Evolutionary conservation across 2,888 invertebrate species (phyloP), one percentile per base, ranked within the genome.

Genomic region (Hyles lineata): DNA sequence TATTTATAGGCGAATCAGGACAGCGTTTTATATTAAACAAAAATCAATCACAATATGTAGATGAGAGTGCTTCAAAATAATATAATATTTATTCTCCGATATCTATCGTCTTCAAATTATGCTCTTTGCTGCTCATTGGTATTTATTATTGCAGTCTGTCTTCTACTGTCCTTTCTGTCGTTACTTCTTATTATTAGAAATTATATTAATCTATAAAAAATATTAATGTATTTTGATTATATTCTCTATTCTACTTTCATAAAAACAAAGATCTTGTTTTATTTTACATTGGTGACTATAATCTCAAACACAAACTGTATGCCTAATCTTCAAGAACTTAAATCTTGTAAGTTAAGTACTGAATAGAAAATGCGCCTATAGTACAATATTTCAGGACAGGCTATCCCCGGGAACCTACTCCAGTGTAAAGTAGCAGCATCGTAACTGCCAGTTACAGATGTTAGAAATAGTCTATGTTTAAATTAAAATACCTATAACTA

Each of bases 1-100:
- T 43, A 29, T 29, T 29, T 61, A 61, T 29, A 25, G 29, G 35
- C 35, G 67, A 67, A 67, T 67, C 17, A 23, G 25, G 67, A 23
- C 67, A 67, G 67, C 67, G 67, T 50, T 67, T 67, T 67, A 67
- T 25, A 11, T 32, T 25, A 50, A 50, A 23, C 67, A 50, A 67
- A 67, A 67, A 50, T 23, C 50, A 50, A 67, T 67, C 43, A 17
- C 8, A 60, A 25, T 55, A 55, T 11, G 50, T 67, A 50, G 23
- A 67, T 6, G 23, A 50, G 43, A 50, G 67, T 67, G 67, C 67
- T 50, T 50, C 67, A 21, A 43, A 23, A 67, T 50, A 55, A 55
- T 55, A 55, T 6, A 43, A 4, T 43, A 67, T 67, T 67, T 67
- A 67, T 43, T 21, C 35, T 35, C 23, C 7, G 4, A 29, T 29